Evolutionary conservation across 2,888 invertebrate species (phyloP).

Genomic region (Spilosoma lubricipeda): DNA sequence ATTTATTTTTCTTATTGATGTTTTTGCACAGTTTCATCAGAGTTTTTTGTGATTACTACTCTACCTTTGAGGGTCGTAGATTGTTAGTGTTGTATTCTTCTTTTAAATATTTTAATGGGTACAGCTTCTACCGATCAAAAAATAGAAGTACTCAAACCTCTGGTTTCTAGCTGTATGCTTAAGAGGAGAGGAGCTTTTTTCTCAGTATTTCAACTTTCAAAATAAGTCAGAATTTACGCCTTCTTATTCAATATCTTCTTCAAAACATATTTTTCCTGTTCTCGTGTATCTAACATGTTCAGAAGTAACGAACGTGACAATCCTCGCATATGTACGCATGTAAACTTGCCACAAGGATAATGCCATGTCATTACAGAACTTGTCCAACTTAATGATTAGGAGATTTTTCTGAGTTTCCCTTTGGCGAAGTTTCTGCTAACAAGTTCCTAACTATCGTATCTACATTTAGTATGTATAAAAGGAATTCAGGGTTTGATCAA

Average conservation of each 20-base stretch:
- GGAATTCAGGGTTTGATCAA: slow-evolving; percentile 23
- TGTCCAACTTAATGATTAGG: slow-evolving; percentile 44
- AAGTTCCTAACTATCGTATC: slow-evolving; percentile 33
- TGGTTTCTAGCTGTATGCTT: neutral
- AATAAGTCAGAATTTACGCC: neutral
- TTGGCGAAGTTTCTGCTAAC: slow-evolving; percentile 39
- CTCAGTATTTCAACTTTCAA: neutral
- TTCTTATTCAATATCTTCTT: neutral
- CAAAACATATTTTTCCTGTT: neutral
- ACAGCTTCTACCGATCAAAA: neutral
- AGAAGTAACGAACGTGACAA: slow-evolving; percentile 6
- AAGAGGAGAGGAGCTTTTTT: neutral
- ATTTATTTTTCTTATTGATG: neutral
- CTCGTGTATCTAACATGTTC: neutral
- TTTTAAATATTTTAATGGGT: too few species aligned
- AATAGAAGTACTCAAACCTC: neutral
- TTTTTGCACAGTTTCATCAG: neutral
- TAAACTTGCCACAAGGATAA: slow-evolving; percentile 14
- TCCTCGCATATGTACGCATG: neutral
- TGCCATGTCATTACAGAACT: slow-evolving; percentile 34
- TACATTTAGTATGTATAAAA: slow-evolving; percentile 24
- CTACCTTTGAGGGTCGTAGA: neutral
- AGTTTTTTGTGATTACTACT: neutral
- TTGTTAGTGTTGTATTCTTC: neutral
- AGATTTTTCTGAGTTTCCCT: slow-evolving; percentile 30